These are phyloP conservation scores for Perdita meconis DNA, from an alignment of 2,888 invertebrate genomes.

Conservation along the genomic window DNA sequence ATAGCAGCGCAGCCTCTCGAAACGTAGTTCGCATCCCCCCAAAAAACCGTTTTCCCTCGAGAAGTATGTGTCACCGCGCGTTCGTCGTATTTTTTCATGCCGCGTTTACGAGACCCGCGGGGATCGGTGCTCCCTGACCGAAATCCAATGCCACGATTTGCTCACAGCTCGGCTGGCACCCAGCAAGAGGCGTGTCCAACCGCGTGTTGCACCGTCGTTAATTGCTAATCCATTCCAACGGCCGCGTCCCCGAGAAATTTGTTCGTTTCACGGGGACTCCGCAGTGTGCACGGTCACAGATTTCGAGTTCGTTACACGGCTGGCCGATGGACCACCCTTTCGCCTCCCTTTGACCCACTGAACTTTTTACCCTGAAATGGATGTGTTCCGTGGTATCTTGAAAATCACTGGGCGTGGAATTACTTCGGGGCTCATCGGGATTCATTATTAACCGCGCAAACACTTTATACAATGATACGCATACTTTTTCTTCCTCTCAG, in stretches of 20 bases:
- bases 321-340: conserved; percentile 15
- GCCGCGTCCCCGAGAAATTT: not conserved
- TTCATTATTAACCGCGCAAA: not conserved
- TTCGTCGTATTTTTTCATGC: conserved; percentile 24
- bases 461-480: not conserved
- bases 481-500: too few relatives aligned
- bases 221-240: conserved; percentile 18
- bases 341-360: conserved; percentile 54
- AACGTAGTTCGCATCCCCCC: not conserved
- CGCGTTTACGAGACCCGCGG: conserved; percentile 14
- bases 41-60: conserved; percentile 11
- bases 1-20: not conserved
- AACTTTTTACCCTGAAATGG: conserved; percentile 54
- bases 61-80: conserved; percentile 12
- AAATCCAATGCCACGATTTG: too few relatives aligned
- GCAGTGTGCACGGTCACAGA: not conserved
- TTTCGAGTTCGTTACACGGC: conserved; percentile 38
- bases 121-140: conserved; percentile 2
- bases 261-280: conserved; percentile 7
- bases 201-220: conserved; percentile 15
- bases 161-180: not conserved
- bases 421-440: not conserved
- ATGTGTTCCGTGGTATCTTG: conserved; percentile 2
- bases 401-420: not conserved
- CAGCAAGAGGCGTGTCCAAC: conserved; percentile 5